Conservation (phyloP, 2,797 vertebrate genomes). For the Cyclura pinguis region DNA sequence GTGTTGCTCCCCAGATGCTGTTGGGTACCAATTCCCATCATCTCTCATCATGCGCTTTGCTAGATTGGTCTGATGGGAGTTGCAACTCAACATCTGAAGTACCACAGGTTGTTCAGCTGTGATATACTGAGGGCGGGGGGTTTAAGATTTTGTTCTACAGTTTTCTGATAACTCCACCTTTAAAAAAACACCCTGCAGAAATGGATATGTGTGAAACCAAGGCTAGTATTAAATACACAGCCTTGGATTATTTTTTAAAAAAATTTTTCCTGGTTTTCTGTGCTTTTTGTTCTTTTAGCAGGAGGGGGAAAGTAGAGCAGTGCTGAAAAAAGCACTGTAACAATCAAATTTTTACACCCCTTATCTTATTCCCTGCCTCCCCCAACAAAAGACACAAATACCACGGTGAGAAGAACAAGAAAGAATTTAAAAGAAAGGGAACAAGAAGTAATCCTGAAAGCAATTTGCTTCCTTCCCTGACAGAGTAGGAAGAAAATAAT, state of each 20-base stretch:
- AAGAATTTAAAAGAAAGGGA: not conserved
- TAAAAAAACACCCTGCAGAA: not conserved
- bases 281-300: slow-evolving; percentile 7
- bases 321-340: not conserved
- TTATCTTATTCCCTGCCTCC: not conserved
- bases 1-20: no score
- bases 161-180: not conserved
- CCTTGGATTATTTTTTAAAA: not conserved
- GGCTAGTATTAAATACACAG: not conserved
- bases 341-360: slow-evolving; percentile 2
- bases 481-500: not conserved
- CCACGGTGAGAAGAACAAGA: not conserved
- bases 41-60: no score
- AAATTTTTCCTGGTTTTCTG: not conserved
- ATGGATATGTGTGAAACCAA: not conserved
- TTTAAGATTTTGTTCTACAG: not conserved
- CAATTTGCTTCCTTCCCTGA: not conserved
- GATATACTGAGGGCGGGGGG: not conserved
- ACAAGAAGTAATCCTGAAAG: not conserved
- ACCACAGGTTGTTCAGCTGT: no score
- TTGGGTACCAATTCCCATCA: no score
- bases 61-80: no score
- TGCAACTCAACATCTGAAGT: no score
- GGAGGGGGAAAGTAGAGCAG: not conserved
- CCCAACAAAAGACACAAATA: not conserved